Percentiles rank a stretch among this genome's conserved stretches.
These are phyloP conservation scores for Gadopsis marmoratus DNA, from an alignment of 2,797 vertebrate species.

Conservation along the genomic window DNA sequence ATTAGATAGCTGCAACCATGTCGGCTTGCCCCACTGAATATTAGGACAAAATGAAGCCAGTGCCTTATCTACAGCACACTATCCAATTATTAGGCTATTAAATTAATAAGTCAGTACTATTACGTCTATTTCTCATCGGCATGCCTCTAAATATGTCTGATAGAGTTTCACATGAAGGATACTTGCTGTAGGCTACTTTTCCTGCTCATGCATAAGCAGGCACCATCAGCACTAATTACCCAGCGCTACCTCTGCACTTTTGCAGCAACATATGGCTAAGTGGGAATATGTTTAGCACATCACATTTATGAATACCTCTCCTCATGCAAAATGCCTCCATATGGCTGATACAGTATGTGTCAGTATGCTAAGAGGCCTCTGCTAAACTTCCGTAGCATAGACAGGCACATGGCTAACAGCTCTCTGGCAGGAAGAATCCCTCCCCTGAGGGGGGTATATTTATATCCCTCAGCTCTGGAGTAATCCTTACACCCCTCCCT, in stretches of 20 bases:
- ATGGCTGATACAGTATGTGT: constrained; percentile 50
- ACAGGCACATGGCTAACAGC: constrained; percentile 69
- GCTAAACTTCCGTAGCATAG: constrained; percentile 56
- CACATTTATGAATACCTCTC: constrained; percentile 50
- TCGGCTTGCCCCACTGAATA: neutral
- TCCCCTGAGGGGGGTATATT: constrained; percentile 73
- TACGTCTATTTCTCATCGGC: constrained; percentile 29
- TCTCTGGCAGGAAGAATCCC: constrained; percentile 62
- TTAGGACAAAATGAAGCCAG: neutral
- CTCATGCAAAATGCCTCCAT: constrained; percentile 47
- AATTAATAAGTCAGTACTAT: constrained; percentile 29
- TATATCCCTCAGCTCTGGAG: constrained; percentile 76
- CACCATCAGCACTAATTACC: constrained; percentile 64
- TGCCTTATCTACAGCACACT: constrained; percentile 7
- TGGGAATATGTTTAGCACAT: constrained; percentile 65
- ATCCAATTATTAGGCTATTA: constrained; percentile 23
- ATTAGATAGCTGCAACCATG: neutral
- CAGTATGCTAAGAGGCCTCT: constrained; percentile 38
- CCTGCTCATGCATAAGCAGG: constrained; percentile 45
- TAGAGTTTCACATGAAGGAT: constrained; percentile 46
- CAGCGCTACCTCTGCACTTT: constrained; percentile 31
- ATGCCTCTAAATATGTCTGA: constrained; percentile 33
- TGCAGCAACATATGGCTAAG: constrained; percentile 60
- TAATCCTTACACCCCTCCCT: constrained; percentile 78
- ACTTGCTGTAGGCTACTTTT: constrained; percentile 53